Percentiles rank a stretch among this genome's conserved stretches.
Conservation (phyloP, 2,888 invertebrate species). For the Agrilus cyanescens region DNA sequence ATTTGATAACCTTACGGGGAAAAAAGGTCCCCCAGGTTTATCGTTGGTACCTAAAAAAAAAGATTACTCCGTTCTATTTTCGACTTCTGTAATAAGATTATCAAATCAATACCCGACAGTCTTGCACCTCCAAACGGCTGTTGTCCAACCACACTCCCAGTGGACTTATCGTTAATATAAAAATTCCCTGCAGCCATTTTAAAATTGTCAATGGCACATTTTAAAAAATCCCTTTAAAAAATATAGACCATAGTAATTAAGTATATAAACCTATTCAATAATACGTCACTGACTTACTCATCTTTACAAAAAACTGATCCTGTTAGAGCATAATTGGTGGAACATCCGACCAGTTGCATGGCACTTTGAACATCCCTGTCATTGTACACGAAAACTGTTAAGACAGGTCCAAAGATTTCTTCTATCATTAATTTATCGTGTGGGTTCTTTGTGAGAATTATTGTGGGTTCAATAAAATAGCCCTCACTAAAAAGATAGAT, state of each 20-base stretch:
- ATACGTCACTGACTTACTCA: constrained; percentile 40
- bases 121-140: constrained; percentile 93
- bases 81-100: neutral
- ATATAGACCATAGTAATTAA: no score
- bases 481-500: constrained; percentile 46
- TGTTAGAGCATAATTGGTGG: constrained; percentile 86
- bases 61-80: neutral
- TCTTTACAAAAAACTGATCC: constrained; percentile 90
- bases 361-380: constrained; percentile 60
- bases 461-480: constrained; percentile 91
- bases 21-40: constrained; percentile 90
- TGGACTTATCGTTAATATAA: constrained; percentile 91
- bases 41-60: constrained; percentile 69
- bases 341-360: constrained; percentile 60
- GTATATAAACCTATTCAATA: no score
- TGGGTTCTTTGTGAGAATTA: constrained; percentile 76
- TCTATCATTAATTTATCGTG: constrained; percentile 78
- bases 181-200: constrained; percentile 72
- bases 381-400: constrained; percentile 81
- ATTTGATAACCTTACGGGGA: constrained; percentile 75
- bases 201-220: constrained; percentile 60
- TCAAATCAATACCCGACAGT: constrained; percentile 56
- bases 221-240: neutral
- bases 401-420: constrained; percentile 95
- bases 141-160: constrained; percentile 90